Conservation (phyloP, 1,140 invertebrate genomes). For the Archivesica marissinica region DNA sequence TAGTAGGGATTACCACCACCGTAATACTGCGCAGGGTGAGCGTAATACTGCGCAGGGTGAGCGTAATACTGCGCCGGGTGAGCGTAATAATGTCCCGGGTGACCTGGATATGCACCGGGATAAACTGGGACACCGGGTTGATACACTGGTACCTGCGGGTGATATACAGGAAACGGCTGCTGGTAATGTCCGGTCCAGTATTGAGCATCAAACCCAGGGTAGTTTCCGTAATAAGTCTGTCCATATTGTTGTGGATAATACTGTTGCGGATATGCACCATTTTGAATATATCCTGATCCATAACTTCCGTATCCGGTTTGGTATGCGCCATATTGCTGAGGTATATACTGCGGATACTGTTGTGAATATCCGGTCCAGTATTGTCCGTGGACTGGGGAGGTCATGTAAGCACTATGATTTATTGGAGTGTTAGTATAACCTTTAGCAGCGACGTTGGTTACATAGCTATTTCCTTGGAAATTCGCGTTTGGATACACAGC, state of each 20-base stretch:
- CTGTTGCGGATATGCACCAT: constrained; percentile 4
- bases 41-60: not conserved
- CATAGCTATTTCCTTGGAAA: not conserved
- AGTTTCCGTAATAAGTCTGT: not conserved
- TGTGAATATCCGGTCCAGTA: constrained; percentile 27
- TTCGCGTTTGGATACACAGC: not conserved
- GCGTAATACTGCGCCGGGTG: not conserved
- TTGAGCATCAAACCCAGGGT: constrained; percentile 25
- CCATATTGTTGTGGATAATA: constrained; percentile 20
- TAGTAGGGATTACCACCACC: not conserved
- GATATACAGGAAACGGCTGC: not conserved
- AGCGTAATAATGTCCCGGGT: not conserved
- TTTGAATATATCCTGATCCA: not conserved
- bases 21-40: not conserved
- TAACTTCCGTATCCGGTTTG: constrained; percentile 12
- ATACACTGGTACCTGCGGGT: not conserved
- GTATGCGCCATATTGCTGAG: constrained; percentile 23
- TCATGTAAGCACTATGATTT: not conserved
- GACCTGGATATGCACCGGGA: not conserved
- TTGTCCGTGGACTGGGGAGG: constrained; percentile 27
- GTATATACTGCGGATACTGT: constrained; percentile 13
- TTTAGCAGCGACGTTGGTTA: not conserved
- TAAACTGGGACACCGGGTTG: constrained; percentile 2
- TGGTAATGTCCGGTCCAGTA: constrained; percentile 36
- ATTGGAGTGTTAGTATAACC: not conserved